phyloP scores from a whole-genome alignment of 2,888 invertebrate species.

The Arge pagana region DNA sequence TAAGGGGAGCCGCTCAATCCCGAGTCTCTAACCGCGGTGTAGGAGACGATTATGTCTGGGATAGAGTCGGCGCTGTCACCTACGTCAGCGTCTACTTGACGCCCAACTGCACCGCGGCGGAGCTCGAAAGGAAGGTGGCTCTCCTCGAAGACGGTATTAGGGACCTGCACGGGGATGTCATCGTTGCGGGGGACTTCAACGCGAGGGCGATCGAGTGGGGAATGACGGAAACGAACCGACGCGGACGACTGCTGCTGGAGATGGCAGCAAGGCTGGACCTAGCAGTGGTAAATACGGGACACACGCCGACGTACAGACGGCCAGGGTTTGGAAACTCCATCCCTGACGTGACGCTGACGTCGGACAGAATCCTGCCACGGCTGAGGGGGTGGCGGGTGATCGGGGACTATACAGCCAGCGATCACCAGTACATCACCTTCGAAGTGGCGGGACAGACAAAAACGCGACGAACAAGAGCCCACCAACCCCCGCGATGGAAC shows the following conservation, averaged over 20 bases:
- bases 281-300: conserved; percentile 14
- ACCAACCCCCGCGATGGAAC: too few species aligned
- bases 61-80: conserved; percentile 8
- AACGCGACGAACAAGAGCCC: too few species aligned
- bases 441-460: too few species aligned
- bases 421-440: conserved; percentile 25
- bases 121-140: conserved; percentile 9
- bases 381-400: conserved; percentile 3
- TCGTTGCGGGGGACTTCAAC: too few species aligned
- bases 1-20: background rate
- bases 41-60: conserved; percentile 23
- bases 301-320: conserved; percentile 11
- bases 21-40: conserved; percentile 5
- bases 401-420: conserved; percentile 24
- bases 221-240: conserved; percentile 9
- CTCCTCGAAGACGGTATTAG: too few species aligned
- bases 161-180: too few species aligned
- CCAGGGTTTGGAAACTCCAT: background rate
- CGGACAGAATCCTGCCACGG: background rate
- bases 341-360: background rate
- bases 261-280: conserved; percentile 23
- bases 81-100: conserved; percentile 23
- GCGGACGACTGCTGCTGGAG: conserved; percentile 22
- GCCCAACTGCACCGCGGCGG: conserved; percentile 20
- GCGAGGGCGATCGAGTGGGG: conserved; percentile 22